phyloP scores from a whole-genome alignment of 2,888 invertebrate species.

The Leucophenga maculata region DNA sequence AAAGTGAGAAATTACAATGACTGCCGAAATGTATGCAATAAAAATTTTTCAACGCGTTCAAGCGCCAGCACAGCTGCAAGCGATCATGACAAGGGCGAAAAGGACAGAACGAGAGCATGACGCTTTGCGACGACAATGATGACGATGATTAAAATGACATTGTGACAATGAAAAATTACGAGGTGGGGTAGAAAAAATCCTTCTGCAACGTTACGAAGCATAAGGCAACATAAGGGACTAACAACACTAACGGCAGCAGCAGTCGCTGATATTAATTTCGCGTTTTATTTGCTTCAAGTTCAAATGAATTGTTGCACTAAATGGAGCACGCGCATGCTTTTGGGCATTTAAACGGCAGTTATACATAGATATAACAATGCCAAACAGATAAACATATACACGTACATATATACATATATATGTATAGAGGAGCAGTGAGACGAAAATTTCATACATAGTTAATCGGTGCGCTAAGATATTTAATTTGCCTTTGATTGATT shows the following conservation, averaged over 20 bases:
- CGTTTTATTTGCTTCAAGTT: constrained; percentile 15
- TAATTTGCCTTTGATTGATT: constrained; percentile 67
- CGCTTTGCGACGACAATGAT: constrained; percentile 44
- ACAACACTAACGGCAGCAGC: constrained; percentile 11
- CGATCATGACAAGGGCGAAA: constrained; percentile 21
- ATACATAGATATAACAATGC: neutral
- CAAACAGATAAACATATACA: neutral
- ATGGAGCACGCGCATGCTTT: constrained; percentile 45
- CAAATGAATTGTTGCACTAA: constrained; percentile 48
- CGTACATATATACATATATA: no score
- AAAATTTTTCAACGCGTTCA: constrained; percentile 61
- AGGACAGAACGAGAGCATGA: constrained; percentile 25
- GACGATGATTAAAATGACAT: constrained; percentile 45
- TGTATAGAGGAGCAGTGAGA: no score
- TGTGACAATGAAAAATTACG: constrained; percentile 51
- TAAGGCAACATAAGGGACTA: neutral
- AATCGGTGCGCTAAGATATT: constrained; percentile 62
- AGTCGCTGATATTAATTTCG: constrained; percentile 27
- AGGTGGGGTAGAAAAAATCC: constrained; percentile 22
- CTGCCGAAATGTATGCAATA: constrained; percentile 65
- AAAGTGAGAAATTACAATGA: constrained; percentile 64
- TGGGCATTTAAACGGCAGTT: constrained; percentile 41
- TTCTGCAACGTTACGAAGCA: constrained; percentile 1
- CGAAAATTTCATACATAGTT: constrained; percentile 53
- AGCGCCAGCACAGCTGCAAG: constrained; percentile 42